Evolutionary conservation across 2,888 invertebrate genomes (phyloP).

Genomic region (Helleia helle): DNA sequence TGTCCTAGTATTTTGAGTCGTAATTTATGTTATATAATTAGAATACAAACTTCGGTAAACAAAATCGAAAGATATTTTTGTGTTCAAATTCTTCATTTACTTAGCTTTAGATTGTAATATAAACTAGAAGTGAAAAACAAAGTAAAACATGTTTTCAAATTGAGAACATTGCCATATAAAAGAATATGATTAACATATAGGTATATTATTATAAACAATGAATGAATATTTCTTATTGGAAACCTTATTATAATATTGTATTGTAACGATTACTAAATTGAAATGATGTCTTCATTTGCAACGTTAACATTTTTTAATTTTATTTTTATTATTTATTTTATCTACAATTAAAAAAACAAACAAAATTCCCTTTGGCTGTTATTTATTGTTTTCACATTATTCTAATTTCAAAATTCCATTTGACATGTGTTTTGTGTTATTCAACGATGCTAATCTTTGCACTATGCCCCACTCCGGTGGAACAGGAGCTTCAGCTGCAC

Average conservation of each 20-base stretch:
- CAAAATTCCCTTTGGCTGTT: constrained; percentile 33
- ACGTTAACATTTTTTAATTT: not conserved
- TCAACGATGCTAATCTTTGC: constrained; percentile 54
- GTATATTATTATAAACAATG: too few relatives aligned
- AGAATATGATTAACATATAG: too few relatives aligned
- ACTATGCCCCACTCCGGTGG: constrained; percentile 66
- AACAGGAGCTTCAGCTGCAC: constrained; percentile 91
- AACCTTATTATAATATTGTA: not conserved
- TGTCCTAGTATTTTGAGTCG: too few relatives aligned
- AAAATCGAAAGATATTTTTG: too few relatives aligned
- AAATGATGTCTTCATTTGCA: not conserved
- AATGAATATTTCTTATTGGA: not conserved
- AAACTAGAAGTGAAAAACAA: too few relatives aligned
- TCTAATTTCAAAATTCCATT: constrained; percentile 38
- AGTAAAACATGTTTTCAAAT: too few relatives aligned
- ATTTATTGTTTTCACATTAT: constrained; percentile 24
- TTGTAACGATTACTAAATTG: not conserved
- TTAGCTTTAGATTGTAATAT: too few relatives aligned
- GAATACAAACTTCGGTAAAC: too few relatives aligned
- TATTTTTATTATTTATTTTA: constrained; percentile 9
- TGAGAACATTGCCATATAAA: too few relatives aligned
- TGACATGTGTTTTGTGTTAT: constrained; percentile 37
- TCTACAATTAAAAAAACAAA: constrained; percentile 11
- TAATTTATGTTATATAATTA: too few relatives aligned
- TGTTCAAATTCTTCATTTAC: too few relatives aligned